Percentiles rank a stretch among this genome's conserved stretches.
Evolutionary conservation across 2,888 invertebrate genomes (phyloP).

Genomic region (Oxyteleia sp.): DNA sequence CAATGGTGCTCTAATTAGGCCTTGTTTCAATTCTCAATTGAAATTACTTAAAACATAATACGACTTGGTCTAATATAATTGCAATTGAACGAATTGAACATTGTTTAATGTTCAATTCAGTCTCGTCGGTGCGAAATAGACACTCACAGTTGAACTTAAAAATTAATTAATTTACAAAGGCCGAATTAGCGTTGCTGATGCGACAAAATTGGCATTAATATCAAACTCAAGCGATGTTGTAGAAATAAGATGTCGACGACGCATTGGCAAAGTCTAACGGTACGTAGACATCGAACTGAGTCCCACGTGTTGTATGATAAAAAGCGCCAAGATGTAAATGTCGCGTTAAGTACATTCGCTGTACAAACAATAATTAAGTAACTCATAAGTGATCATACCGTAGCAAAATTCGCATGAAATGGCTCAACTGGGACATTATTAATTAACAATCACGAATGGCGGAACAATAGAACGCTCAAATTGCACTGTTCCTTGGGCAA

Average conservation of each 20-base stretch:
- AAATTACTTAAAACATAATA: constrained; percentile 76
- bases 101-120: no score
- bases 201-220: constrained; percentile 82
- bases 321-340: constrained; percentile 79
- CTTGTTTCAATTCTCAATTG: constrained; percentile 71
- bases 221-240: constrained; percentile 79
- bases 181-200: constrained; percentile 87
- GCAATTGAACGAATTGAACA: no score
- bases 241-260: constrained; percentile 71
- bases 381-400: constrained; percentile 74
- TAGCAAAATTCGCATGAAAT: constrained; percentile 75
- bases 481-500: constrained; percentile 74
- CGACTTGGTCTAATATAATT: no score
- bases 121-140: no score
- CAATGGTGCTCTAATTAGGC: constrained; percentile 80
- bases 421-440: constrained; percentile 55
- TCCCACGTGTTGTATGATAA: no score
- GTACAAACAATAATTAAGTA: constrained; percentile 78
- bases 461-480: constrained; percentile 17
- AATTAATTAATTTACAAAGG: constrained; percentile 77
- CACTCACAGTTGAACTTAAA: no score
- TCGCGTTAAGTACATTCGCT: constrained; percentile 78
- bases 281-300: no score
- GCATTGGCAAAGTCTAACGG: constrained; percentile 74
- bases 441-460: constrained; percentile 26